Percentiles rank a stretch among this genome's conserved stretches.
Conservation (phyloP, 2,113 vertebrate species). For the Opisthocomus hoazin region DNA sequence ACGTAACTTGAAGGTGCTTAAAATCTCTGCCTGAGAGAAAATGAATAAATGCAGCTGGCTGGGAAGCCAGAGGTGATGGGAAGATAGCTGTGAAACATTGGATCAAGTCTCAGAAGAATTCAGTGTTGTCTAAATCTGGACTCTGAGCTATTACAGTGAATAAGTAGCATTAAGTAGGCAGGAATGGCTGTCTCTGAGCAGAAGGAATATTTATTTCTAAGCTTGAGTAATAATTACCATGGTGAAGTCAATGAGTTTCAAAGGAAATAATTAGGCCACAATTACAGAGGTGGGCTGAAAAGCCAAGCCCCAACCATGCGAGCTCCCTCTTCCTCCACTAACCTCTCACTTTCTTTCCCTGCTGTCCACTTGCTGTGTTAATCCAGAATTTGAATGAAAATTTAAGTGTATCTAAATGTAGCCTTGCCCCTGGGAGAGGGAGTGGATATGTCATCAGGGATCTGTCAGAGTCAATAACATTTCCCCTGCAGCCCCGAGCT, state of each 20-base stretch:
- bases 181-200: neutral
- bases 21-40: neutral
- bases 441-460: slow-evolving; percentile 53
- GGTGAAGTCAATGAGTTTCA: slow-evolving; percentile 14
- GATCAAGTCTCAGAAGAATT: neutral
- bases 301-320: neutral
- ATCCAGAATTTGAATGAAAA: slow-evolving; percentile 20
- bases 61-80: neutral
- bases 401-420: slow-evolving; percentile 46
- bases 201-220: slow-evolving; percentile 31
- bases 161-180: slow-evolving; percentile 7
- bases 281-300: neutral
- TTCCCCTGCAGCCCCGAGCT: slow-evolving; percentile 8
- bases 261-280: slow-evolving; percentile 15
- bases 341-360: neutral
- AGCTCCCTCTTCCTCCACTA: neutral
- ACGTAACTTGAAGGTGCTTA: neutral
- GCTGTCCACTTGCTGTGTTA: neutral
- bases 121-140: neutral
- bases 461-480: slow-evolving; percentile 61
- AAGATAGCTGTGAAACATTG: neutral
- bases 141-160: neutral
- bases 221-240: slow-evolving; percentile 4
- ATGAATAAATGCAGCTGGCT: neutral
- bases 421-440: slow-evolving; percentile 34